phyloP scores from a whole-genome alignment of 2,888 invertebrate species.

The Dioctria rufipes region DNA sequence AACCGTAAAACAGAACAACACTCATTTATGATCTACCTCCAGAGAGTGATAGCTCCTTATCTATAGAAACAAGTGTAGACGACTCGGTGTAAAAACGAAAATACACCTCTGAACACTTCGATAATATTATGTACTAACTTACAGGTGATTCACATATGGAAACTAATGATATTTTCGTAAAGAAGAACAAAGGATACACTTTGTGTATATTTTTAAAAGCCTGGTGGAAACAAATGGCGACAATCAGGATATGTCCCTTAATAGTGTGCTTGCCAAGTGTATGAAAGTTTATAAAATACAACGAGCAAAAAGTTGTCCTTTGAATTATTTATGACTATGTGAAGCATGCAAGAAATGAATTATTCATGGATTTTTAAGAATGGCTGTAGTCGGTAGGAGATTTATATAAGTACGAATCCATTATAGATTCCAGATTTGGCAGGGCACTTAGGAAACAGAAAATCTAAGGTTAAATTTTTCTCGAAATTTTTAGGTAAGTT shows the following conservation, averaged over 20 bases:
- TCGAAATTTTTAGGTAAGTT: too few relatives aligned
- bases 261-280: conserved; percentile 6
- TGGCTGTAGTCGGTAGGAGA: not conserved
- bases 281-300: conserved; percentile 40
- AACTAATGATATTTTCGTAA: not conserved
- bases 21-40: too few relatives aligned
- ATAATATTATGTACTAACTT: too few relatives aligned
- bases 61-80: too few relatives aligned
- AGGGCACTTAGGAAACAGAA: too few relatives aligned
- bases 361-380: conserved; percentile 41
- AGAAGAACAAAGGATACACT: not conserved
- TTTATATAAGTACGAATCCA: not conserved
- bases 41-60: too few relatives aligned
- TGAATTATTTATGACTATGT: conserved; percentile 44
- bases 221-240: conserved; percentile 1
- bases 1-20: too few relatives aligned
- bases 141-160: too few relatives aligned
- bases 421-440: not conserved
- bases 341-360: conserved; percentile 34
- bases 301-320: conserved; percentile 6
- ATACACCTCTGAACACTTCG: too few relatives aligned
- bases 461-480: too few relatives aligned
- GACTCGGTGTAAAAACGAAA: too few relatives aligned
- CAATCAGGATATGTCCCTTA: conserved; percentile 4
- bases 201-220: not conserved